Base-by-base conservation (phyloP, 2,113 vertebrate genomes). In the Mus pahari region DNA sequence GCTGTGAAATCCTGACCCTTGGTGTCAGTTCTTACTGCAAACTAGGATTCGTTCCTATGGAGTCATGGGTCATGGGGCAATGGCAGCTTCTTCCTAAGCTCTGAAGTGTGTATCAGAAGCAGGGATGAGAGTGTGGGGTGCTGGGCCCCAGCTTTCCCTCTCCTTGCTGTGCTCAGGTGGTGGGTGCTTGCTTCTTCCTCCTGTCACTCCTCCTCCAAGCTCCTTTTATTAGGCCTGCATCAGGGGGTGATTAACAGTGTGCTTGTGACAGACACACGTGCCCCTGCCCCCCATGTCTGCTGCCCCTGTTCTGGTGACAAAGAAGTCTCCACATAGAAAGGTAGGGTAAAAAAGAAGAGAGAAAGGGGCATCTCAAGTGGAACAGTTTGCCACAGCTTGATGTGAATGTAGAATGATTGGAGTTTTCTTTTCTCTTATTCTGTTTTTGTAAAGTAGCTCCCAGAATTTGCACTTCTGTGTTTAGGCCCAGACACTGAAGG, bases 391-490 rank as follows among this genome's bases (percentile, higher is more conserved):
- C 71, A 58, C 91, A 83, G 89, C 74, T 86, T 86, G 86, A 96
- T 95, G 96, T 96, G 91, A 89, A 70, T 83, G 82, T 94, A 86
- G 84, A 90, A 62, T 95, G 31, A 50, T 42, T 60, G 31, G 75
- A 14, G 3, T 36, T 71, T n/a, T 71, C 5, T 8, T n/a, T n/a
- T 10, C 26, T 26, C 26, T 24, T 93, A 13, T 79, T 88, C 73
- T n/a, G 60, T 36, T 82, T 50, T 82, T 36, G 64, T 55, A 90
- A 79, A 64, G 55, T 73, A 68, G 45, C 86, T 96, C 86, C 75
- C 89, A 89, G 58, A 96, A 50, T 82, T 96, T 88, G 95, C 78
- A 95, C 92, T 91, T 95, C 88, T 94, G 92, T 86, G 70, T 45
- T 42, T 88, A 68, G 94, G 71, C 78, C 89, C 86, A 92, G 95